Evolutionary conservation across 2,113 vertebrate species (phyloP), one percentile per base, ranked within the genome.

Genomic region (Amphiprion percula): DNA sequence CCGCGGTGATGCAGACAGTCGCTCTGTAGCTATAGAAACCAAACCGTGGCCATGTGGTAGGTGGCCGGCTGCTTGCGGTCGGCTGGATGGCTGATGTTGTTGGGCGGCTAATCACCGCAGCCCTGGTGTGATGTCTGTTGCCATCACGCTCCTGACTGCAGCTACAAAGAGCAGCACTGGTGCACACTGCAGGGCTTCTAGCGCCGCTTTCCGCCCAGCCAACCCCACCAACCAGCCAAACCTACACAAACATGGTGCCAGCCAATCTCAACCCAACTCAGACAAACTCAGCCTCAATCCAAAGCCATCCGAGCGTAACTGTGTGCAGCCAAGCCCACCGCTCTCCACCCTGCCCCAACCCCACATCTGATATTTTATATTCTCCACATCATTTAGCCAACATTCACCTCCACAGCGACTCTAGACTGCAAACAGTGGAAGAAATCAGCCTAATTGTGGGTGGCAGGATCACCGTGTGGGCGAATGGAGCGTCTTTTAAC

Each of bases 191-290:
- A 12, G 46, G 53, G 72, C 56, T 81, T 80, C 69, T 75, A 87
- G 76, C 70, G 86, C 83, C 5, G 69, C 68, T 21, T 33, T 66
- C 50, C 62, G 23, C 66, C 58, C 19, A 23, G 65, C 76, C 77
- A 0, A 7, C 54, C 44, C 60, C 26, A 0, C 58, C 68, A 2
- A 1, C 78, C 30, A 41, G 77, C 90, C 88, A 88, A 87, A 91
- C 91, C 91, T 87, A 87, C 84, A 85, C 87, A 93, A 93, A 93
- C 90, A 92, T 81, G 2, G 47, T 49, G 68, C 84, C 78, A 61
- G 91, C 92, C 92, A 91, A 88, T 79, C 86, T 78, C 86, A 91
- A 90, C 88, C 77, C 61, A 9, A 66, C 73, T 58, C 87, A 89
- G 85, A 89, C 86, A 80, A 89, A 79, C 88, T 72, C 72, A 19